These are phyloP conservation scores for Prorops nasuta DNA, from an alignment of 1,140 invertebrate species.

Conservation along the genomic window DNA sequence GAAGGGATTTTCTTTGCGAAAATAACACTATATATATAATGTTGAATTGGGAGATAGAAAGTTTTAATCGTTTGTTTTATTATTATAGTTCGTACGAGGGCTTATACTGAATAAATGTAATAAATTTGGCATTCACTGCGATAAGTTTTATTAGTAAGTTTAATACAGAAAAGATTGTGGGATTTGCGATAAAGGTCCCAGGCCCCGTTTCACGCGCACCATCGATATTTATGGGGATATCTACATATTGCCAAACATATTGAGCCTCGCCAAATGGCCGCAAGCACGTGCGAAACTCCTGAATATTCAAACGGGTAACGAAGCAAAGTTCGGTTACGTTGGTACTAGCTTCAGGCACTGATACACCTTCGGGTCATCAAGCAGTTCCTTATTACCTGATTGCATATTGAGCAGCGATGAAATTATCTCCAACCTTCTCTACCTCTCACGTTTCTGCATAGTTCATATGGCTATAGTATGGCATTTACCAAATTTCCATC, in stretches of 20 bases:
- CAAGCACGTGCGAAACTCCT: slow-evolving; percentile 48
- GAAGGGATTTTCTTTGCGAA: too few relatives aligned
- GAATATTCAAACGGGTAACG: slow-evolving; percentile 55
- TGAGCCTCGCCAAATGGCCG: slow-evolving; percentile 47
- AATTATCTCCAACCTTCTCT: slow-evolving; percentile 4
- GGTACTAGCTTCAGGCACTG: slow-evolving; percentile 22
- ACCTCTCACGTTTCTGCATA: neutral
- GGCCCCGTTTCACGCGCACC: neutral
- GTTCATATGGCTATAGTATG: neutral
- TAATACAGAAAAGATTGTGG: too few relatives aligned
- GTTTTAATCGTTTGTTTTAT: too few relatives aligned
- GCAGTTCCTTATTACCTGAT: slow-evolving; percentile 35
- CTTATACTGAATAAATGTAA: too few relatives aligned
- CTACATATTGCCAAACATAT: slow-evolving; percentile 52
- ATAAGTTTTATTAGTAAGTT: too few relatives aligned
- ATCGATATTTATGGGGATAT: slow-evolving; percentile 44
- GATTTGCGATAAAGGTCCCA: too few relatives aligned
- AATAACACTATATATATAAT: too few relatives aligned
- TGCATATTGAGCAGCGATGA: slow-evolving; percentile 26
- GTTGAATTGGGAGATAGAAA: too few relatives aligned
- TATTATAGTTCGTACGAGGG: too few relatives aligned
- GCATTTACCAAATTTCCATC: neutral
- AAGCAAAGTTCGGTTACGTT: slow-evolving; percentile 50
- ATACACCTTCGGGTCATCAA: slow-evolving; percentile 35
- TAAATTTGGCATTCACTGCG: too few relatives aligned